phyloP scores from a whole-genome alignment of 2,113 vertebrate species.

The Sminthopsis crassicaudata region DNA sequence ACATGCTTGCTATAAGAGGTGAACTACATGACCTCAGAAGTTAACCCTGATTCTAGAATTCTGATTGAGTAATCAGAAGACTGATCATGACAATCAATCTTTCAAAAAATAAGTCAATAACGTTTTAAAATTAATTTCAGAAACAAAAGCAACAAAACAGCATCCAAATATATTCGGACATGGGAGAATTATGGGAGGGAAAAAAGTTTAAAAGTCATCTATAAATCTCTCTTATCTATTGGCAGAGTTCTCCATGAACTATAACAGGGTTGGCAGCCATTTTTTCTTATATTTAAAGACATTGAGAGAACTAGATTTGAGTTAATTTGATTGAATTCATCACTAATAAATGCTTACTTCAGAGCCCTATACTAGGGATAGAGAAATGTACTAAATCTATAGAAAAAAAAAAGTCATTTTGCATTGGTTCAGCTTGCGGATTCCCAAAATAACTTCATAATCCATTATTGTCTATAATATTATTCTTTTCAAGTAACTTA shows the following conservation, averaged over 20 bases:
- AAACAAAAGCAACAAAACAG: neutral
- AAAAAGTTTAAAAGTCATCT: neutral
- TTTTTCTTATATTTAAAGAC: neutral
- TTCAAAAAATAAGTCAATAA: neutral
- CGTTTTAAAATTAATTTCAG: neutral
- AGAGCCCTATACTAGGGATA: neutral
- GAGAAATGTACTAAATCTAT: neutral
- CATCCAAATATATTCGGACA: neutral
- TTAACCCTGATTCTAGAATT: neutral
- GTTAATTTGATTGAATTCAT: neutral
- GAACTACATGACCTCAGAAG: neutral
- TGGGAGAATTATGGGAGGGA: neutral
- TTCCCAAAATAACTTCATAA: neutral
- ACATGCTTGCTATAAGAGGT: neutral
- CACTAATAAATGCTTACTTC: neutral
- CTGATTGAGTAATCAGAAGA: neutral
- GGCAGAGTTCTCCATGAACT: neutral
- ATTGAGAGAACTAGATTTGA: neutral
- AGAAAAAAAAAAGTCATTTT: neutral
- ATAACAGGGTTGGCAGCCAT: neutral
- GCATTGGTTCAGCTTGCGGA: neutral
- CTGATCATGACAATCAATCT: neutral
- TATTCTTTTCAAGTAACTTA: neutral
- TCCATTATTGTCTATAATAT: neutral
- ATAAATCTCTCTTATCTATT: neutral